Evolutionary conservation across 2,113 vertebrate species (phyloP).

Genomic region (Burhinus bistriatus): DNA sequence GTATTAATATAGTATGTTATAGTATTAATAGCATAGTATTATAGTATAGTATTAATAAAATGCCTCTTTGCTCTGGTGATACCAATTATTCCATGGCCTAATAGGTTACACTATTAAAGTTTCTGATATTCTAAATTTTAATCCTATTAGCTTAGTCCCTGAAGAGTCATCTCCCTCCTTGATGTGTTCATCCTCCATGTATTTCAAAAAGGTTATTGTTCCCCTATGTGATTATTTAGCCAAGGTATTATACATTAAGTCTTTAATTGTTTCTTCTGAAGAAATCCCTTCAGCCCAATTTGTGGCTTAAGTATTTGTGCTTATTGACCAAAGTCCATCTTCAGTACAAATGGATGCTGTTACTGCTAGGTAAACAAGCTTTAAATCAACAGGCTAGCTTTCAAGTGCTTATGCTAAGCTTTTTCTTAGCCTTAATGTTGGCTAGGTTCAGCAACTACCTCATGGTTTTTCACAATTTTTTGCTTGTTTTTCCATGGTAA

Average conservation of each 20-base stretch:
- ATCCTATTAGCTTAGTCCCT: constrained; percentile 22
- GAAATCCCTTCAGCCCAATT: constrained; percentile 52
- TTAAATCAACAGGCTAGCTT: neutral
- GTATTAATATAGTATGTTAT: neutral
- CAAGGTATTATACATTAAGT: constrained; percentile 14
- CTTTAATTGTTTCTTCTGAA: constrained; percentile 57
- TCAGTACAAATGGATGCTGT: neutral
- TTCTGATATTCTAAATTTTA: constrained; percentile 26
- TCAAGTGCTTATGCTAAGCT: neutral
- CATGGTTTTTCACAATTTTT: neutral
- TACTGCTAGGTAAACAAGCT: neutral
- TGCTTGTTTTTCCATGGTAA: neutral
- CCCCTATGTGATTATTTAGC: constrained; percentile 25
- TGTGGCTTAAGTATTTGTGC: constrained; percentile 30
- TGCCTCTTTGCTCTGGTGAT: neutral
- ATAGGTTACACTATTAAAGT: neutral
- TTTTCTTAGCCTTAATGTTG: neutral
- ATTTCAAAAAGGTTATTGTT: neutral
- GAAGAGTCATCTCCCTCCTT: neutral
- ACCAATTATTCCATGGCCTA: neutral
- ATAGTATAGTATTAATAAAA: neutral
- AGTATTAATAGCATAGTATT: neutral
- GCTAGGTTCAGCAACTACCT: neutral
- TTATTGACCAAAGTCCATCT: constrained; percentile 50
- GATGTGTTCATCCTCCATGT: neutral